Evolutionary conservation across 1,140 invertebrate species (phyloP).

Genomic region (Drosophila sp.): DNA sequence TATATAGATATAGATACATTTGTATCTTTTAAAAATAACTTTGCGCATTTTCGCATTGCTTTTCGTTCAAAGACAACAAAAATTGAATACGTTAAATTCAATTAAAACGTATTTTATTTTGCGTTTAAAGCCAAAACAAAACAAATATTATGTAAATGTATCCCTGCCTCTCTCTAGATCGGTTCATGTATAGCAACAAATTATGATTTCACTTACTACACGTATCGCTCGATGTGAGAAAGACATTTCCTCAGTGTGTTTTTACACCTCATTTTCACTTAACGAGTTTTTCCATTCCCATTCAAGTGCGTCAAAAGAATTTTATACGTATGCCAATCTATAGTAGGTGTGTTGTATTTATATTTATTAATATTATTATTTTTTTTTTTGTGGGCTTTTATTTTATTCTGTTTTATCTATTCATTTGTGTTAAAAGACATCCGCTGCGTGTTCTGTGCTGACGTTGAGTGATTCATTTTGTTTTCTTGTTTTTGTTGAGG

Average conservation of each 20-base stretch:
- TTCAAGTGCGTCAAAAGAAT: slow-evolving; percentile 56
- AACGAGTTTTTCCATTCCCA: slow-evolving; percentile 55
- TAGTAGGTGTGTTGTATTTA: slow-evolving; percentile 30
- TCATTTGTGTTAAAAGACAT: slow-evolving; percentile 30
- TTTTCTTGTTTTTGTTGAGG: slow-evolving; percentile 40
- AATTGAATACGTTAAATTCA: slow-evolving; percentile 66
- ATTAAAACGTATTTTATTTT: slow-evolving; percentile 78
- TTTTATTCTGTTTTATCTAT: slow-evolving; percentile 24
- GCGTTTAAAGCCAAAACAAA: slow-evolving; percentile 57
- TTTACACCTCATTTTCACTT: slow-evolving; percentile 68
- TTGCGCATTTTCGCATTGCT: slow-evolving; percentile 60
- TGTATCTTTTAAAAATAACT: slow-evolving; percentile 63
- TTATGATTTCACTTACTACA: slow-evolving; percentile 28
- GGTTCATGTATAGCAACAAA: slow-evolving; percentile 45
- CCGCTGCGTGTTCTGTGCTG: slow-evolving; percentile 54
- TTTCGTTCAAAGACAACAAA: slow-evolving; percentile 25
- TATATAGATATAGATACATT: slow-evolving; percentile 2
- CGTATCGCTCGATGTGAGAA: slow-evolving; percentile 23
- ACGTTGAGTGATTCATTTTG: slow-evolving; percentile 68
- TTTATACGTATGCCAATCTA: slow-evolving; percentile 35
- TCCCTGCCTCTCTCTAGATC: slow-evolving; percentile 19
- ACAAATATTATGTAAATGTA: slow-evolving; percentile 69
- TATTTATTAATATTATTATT: slow-evolving; percentile 36
- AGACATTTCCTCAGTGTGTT: slow-evolving; percentile 43
- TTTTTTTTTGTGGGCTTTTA: slow-evolving; percentile 28